Evolutionary conservation across 2,797 vertebrate genomes (phyloP).

Genomic region (Ambastaia sidthimunki): DNA sequence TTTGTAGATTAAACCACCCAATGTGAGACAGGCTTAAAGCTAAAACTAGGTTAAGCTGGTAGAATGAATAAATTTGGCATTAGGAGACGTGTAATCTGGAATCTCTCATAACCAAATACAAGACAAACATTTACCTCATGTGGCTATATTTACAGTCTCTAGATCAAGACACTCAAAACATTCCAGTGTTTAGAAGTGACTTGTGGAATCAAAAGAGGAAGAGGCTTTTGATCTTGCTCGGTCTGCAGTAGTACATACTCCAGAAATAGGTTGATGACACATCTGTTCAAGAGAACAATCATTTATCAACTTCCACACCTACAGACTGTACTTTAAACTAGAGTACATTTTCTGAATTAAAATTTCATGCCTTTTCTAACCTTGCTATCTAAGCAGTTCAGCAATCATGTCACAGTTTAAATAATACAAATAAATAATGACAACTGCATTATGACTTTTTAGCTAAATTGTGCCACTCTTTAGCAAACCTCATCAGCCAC

Average conservation of each 20-base stretch:
- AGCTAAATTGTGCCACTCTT: not conserved
- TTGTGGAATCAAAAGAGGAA: not conserved
- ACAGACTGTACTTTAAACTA: too few relatives aligned
- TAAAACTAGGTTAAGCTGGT: conserved; percentile 53
- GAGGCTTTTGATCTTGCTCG: not conserved
- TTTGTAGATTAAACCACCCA: conserved; percentile 42
- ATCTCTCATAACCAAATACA: conserved; percentile 6
- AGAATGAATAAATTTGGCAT: conserved; percentile 43
- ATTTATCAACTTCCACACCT: not conserved
- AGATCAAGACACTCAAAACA: conserved; percentile 12
- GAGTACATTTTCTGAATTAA: not conserved
- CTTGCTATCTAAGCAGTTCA: not conserved
- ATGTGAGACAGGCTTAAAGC: conserved; percentile 24
- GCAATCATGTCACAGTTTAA: not conserved
- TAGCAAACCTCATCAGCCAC: not conserved
- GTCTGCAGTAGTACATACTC: not conserved
- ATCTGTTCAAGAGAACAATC: not conserved
- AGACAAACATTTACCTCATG: not conserved
- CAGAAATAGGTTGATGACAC: not conserved
- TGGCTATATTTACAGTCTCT: conserved; percentile 11
- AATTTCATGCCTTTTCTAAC: not conserved
- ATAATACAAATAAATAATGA: not conserved
- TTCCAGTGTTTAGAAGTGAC: not conserved
- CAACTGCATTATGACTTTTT: not conserved
- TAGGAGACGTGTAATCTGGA: conserved; percentile 12